A percentile compares a stretch with the other conserved stretches of the same genome.
Conservation (phyloP, 2,113 vertebrate species). For the Bothrops jararaca region DNA sequence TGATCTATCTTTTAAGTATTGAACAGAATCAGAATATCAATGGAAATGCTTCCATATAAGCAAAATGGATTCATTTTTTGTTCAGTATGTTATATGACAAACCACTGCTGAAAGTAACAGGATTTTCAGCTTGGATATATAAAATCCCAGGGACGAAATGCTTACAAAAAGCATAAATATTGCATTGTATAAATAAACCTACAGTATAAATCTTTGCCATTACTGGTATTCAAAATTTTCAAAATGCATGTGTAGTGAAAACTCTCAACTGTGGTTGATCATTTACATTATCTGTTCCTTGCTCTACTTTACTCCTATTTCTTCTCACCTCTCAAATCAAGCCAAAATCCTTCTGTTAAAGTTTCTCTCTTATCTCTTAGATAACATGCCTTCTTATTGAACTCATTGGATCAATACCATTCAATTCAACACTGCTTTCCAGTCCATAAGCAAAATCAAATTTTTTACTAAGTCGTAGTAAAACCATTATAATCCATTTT, state of each 20-base stretch:
- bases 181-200: background rate
- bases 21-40: background rate
- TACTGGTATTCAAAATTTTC: background rate
- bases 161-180: background rate
- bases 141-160: background rate
- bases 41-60: background rate
- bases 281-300: background rate
- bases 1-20: background rate
- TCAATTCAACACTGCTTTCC: background rate
- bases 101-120: background rate
- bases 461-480: background rate
- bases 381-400: background rate
- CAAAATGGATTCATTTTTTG: background rate
- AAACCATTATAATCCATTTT: background rate
- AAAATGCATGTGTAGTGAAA: background rate
- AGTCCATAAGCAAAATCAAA: background rate
- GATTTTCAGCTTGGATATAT: background rate
- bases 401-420: background rate
- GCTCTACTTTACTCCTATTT: background rate
- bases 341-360: background rate
- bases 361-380: background rate
- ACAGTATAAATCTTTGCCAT: background rate
- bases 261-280: background rate
- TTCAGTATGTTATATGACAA: background rate
- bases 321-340: background rate